Conservation (phyloP, 92 coral and sea anemone species). For the Phenganax subtilis region DNA sequence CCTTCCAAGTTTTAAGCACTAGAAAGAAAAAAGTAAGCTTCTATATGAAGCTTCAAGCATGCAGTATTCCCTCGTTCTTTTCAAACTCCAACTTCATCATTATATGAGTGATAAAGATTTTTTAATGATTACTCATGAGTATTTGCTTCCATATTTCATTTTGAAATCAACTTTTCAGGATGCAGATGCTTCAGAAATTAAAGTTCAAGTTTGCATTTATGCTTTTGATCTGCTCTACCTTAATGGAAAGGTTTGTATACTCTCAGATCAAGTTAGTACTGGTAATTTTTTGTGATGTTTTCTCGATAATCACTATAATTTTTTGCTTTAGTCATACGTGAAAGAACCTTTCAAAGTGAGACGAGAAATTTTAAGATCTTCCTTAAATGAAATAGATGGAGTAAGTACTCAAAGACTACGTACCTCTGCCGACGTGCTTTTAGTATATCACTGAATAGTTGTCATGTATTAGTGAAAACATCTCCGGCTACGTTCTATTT, state of each 20-base stretch:
- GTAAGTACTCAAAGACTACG: slow-evolving; percentile 43
- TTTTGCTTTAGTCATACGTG: slow-evolving; percentile 68
- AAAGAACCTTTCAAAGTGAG: slow-evolving; percentile 88
- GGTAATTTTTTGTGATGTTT: not conserved
- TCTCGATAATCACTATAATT: not conserved
- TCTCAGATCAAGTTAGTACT: not conserved
- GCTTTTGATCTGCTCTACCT: slow-evolving; percentile 90
- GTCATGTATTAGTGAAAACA: not conserved
- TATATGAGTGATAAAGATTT: not conserved
- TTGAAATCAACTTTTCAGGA: slow-evolving; percentile 50
- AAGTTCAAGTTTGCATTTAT: slow-evolving; percentile 97
- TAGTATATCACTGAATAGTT: not conserved
- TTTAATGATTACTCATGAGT: not conserved
- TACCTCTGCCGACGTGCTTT: not conserved
- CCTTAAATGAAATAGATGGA: slow-evolving; percentile 84
- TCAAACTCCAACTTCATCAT: too few relatives aligned
- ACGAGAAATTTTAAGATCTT: slow-evolving; percentile 67
- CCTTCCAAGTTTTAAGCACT: slow-evolving; percentile 94
- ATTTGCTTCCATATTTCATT: not conserved
- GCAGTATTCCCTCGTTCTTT: too few relatives aligned
- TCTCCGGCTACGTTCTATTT: not conserved
- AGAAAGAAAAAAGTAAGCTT: slow-evolving; percentile 80
- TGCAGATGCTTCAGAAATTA: slow-evolving; percentile 89
- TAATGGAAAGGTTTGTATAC: slow-evolving; percentile 68
- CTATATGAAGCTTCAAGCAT: not conserved